phyloP scores from a whole-genome alignment of 2,797 vertebrate species.

The Threskiornis aethiopicus region DNA sequence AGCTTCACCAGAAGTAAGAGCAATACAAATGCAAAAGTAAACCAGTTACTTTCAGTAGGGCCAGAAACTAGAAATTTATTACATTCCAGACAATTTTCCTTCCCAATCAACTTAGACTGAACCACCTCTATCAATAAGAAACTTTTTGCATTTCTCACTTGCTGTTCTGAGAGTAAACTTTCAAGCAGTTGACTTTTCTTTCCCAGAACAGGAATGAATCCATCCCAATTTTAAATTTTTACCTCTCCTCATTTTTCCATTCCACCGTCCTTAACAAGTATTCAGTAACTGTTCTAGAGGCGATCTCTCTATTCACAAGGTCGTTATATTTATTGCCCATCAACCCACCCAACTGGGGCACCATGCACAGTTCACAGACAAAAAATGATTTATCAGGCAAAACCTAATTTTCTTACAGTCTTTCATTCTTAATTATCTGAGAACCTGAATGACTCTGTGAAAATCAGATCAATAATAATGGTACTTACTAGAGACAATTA shows the following conservation, averaged over 20 bases:
- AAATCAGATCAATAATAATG: neutral
- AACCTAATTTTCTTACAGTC: neutral
- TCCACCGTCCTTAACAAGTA: neutral
- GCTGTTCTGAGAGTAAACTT: neutral
- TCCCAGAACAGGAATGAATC: neutral
- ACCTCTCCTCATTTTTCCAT: neutral
- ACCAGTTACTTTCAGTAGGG: neutral
- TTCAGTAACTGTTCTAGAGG: neutral
- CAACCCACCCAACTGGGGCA: neutral
- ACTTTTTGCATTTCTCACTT: neutral
- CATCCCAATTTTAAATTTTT: neutral
- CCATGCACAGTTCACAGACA: neutral
- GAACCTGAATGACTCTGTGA: neutral
- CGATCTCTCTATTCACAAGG: fast-evolving
- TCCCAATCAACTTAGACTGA: neutral
- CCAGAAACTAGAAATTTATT: neutral
- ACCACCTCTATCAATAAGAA: neutral
- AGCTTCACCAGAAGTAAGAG: neutral
- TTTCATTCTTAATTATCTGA: neutral
- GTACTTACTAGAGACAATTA: constrained; percentile 52
- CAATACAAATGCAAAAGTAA: neutral
- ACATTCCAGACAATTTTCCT: neutral
- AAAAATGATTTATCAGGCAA: neutral
- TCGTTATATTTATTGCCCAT: neutral
- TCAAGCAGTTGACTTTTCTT: neutral